Conservation (phyloP, 2,888 invertebrate genomes). For the Drosophila monieri region DNA sequence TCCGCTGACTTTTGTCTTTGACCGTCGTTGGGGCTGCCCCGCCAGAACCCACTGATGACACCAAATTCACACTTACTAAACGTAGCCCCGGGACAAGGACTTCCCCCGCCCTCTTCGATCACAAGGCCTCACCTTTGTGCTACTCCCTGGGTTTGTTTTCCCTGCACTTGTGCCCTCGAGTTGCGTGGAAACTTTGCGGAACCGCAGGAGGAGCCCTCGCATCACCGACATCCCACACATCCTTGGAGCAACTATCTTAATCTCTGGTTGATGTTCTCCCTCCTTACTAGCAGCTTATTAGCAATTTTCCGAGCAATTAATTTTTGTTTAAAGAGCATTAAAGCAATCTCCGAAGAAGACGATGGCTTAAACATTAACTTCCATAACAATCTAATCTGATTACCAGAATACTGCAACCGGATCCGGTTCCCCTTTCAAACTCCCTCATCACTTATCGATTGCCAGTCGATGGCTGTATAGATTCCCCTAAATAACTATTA, state of each 20-base stretch:
- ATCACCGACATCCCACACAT: slow-evolving; percentile 31
- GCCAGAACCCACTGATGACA: slow-evolving; percentile 43
- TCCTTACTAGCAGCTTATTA: slow-evolving; percentile 55
- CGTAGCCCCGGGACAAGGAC: slow-evolving; percentile 33
- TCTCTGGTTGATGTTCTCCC: slow-evolving; percentile 44
- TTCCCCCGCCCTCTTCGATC: slow-evolving; percentile 24
- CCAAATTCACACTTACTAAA: slow-evolving; percentile 47
- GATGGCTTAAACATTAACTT: neutral
- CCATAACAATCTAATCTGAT: neutral
- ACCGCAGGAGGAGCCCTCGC: slow-evolving; percentile 3
- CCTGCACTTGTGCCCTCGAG: slow-evolving; percentile 2
- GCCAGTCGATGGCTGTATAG: slow-evolving; percentile 39
- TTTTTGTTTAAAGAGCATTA: slow-evolving; percentile 71
- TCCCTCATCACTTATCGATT: slow-evolving; percentile 38
- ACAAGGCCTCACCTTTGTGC: slow-evolving; percentile 13
- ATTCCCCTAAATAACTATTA: slow-evolving; percentile 44
- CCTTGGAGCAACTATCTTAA: slow-evolving; percentile 48
- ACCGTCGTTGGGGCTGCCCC: slow-evolving; percentile 10
- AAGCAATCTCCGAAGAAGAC: neutral
- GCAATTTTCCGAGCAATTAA: slow-evolving; percentile 80
- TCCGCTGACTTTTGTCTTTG: slow-evolving; percentile 53
- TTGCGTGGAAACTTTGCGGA: slow-evolving; percentile 13
- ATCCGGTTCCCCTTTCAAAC: neutral
- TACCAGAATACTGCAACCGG: neutral
- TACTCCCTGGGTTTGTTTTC: slow-evolving; percentile 1